Evolutionary conservation across 2,888 invertebrate genomes (phyloP), one percentile per base, ranked within the genome.

Genomic region (Dynastes tityus): DNA sequence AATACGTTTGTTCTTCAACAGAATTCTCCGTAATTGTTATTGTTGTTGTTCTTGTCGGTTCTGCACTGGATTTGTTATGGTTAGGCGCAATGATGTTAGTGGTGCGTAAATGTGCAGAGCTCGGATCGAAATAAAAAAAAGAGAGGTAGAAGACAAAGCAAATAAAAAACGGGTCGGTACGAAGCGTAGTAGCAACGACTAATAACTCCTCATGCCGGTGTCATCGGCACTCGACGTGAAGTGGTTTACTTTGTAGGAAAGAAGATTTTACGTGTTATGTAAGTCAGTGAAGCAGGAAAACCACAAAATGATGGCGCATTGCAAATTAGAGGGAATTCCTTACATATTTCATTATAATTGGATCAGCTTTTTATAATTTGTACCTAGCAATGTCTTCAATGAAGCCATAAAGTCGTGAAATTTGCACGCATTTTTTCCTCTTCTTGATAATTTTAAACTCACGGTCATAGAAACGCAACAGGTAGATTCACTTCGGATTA

Each of bases 41-140:
- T 45, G 40, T 74, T 61, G 22, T 37, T 58, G 16, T 55, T 71
- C 37, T 11, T 45, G 29, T 37, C 32, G 37, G 16, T 74, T 74
- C 73, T 74, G 73, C 73, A 73, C 40, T 45, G 73, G 58, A 73
- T 58, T 73, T 58, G 73, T 71, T 71, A 71, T 73, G 73, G 58
- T 73, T 61, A 73, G 40, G 58, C 58, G 73, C 58, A 58, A 58
- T 13, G 73, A 73, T 74, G 61, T 74, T 74, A 61, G 45, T 61
- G 61, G 73, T 61, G 49, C 61, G 73, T 61, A 45, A 61, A 74
- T 74, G 61, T 74, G 73, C 63, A 74, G 29, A 9, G 49, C 27
- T 22, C 73, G 3, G 65, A 22, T 40, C 45, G 27, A 74, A 40
- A 61, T 73, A 58, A 45, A 58, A 68, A 22, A 13, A 11, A 51